Percentiles rank a stretch among this genome's conserved stretches.
These are phyloP conservation scores for Arvicanthis niloticus DNA, from an alignment of 2,113 vertebrate species.

Conservation along the genomic window DNA sequence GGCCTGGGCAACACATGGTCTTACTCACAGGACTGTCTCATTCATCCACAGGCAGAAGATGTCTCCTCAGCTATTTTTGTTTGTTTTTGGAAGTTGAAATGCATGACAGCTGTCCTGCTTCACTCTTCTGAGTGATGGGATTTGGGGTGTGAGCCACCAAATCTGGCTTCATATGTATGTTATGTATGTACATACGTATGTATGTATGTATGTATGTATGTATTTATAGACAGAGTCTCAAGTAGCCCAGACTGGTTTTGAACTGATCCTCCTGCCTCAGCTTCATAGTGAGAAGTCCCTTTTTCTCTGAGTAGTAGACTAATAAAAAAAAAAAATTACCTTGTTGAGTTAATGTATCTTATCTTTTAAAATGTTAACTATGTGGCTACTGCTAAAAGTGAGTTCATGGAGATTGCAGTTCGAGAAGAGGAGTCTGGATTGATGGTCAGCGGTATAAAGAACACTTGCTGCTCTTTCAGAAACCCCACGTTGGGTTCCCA, in stretches of 20 bases:
- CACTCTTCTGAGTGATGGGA: background rate
- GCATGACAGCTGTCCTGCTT: background rate
- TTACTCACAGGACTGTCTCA: background rate
- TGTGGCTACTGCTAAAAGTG: background rate
- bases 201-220: too few species aligned
- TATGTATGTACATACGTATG: background rate
- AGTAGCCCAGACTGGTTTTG: background rate
- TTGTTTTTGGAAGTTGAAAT: background rate
- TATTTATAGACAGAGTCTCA: background rate
- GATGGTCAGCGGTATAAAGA: background rate
- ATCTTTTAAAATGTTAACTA: background rate
- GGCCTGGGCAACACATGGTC: background rate
- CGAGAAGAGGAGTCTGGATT: background rate
- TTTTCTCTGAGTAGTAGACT: background rate
- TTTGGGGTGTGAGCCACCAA: background rate
- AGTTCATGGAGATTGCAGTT: background rate
- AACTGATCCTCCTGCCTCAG: background rate
- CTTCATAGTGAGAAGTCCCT: background rate
- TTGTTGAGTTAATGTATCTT: background rate
- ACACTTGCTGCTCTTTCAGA: background rate
- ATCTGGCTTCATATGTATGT: background rate
- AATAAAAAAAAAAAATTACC: slow-evolving; percentile 8
- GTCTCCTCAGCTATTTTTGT: background rate
- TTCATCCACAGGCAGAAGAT: too few species aligned
- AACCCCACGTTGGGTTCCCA: background rate